Percentiles rank a stretch among this genome's conserved stretches.
These are phyloP conservation scores for Willowsia nigromaculata DNA, from an alignment of 2,888 invertebrate species.

Conservation along the genomic window DNA sequence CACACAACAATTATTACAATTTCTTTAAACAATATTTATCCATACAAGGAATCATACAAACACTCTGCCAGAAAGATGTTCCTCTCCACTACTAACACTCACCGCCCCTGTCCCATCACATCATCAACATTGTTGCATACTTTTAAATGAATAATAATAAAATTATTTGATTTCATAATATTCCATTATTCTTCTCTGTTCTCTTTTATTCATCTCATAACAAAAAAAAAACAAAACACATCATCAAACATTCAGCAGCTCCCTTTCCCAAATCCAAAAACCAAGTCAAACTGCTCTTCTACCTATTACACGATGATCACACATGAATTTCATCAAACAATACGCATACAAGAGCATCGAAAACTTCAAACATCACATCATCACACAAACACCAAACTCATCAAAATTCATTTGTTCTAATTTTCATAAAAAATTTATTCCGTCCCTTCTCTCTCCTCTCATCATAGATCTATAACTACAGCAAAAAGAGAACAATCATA, in stretches of 20 bases:
- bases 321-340: neutral
- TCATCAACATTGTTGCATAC: neutral
- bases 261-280: neutral
- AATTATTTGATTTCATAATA: neutral
- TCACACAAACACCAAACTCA: neutral
- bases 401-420: constrained; percentile 62
- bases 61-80: no score
- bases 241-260: constrained; percentile 2
- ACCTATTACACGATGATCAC: neutral
- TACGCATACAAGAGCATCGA: neutral
- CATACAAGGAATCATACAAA: neutral
- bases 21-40: neutral
- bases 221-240: neutral
- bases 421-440: constrained; percentile 52
- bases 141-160: neutral
- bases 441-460: neutral
- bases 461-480: neutral
- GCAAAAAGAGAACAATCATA: neutral
- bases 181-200: neutral
- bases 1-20: neutral
- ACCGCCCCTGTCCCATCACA: no score
- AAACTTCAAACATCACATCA: neutral
- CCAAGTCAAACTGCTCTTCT: neutral
- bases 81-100: no score
- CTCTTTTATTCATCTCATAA: neutral